Evolutionary conservation across 2,113 vertebrate species (phyloP), one percentile per base, ranked within the genome.

Genomic region (Alectura lathami): DNA sequence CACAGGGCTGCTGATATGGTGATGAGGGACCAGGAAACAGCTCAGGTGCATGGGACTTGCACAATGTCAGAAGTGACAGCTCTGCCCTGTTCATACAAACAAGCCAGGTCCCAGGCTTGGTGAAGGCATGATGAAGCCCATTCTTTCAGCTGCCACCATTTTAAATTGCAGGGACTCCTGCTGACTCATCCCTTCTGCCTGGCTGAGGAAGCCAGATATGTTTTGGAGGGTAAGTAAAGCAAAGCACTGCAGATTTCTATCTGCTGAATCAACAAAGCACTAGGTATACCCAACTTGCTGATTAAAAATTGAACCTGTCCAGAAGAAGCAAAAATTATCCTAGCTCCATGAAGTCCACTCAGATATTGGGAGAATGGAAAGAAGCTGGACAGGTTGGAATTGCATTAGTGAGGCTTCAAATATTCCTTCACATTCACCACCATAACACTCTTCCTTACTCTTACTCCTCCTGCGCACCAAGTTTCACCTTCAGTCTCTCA

Each of bases 101-200:
- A 22, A 40, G 27, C 3, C 54, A 40, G 26, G 3, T 12, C 26
- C 45, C 66, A 75, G 27, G 32, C 70, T 66, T 60, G 40, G 72
- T 74, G 9, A 56, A 23, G 26, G 1, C 1, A 0, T 15, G 6
- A 38, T 47, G 43, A 51, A 83, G 4, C 26, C 36, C 56, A 24
- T 42, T 66, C 26, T 60, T 60, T n/a, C 59, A 83, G 38, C 84
- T 83, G 57, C 64, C 64, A 53, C 45, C 10, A 13, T 63, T 73
- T 66, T 13, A 51, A 88, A 70, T 38, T 16, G 66, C 53, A 42
- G 42, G 8, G 42, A 22, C 38, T 53, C 72, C 94, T 69, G 38
- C 48, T 68, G 53, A 13, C 23, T 73, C 83, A 30, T 32, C 54
- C 34, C 24, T 77, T 17, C 53, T 36, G 48, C 77, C 53, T n/a